Percentiles rank a stretch among this genome's conserved stretches.
phyloP scores from a whole-genome alignment of 2,888 invertebrate genomes.

The Apoderus coryli region DNA sequence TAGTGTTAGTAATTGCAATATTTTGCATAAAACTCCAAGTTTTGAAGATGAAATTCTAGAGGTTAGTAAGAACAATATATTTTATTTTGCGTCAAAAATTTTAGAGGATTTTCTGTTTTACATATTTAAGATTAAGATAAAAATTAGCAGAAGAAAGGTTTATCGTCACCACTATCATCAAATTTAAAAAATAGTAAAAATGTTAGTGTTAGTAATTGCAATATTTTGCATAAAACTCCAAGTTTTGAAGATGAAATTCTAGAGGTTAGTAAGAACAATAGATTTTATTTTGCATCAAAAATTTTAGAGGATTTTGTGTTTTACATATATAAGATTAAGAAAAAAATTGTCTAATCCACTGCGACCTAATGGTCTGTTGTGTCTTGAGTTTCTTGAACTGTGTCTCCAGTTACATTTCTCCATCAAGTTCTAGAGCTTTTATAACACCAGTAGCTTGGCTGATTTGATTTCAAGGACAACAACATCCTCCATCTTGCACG shows the following conservation, averaged over 20 bases:
- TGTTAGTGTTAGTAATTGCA: conserved; percentile 15
- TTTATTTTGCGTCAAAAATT: conserved; percentile 1
- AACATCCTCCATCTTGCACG: too few species aligned
- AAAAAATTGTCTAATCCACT: too few species aligned
- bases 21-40: conserved; percentile 31
- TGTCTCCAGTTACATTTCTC: too few species aligned
- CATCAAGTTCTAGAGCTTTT: too few species aligned
- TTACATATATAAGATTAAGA: conserved; percentile 1
- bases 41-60: conserved; percentile 46
- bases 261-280: conserved; percentile 33
- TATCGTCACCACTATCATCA: too few species aligned
- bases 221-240: conserved; percentile 26
- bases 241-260: conserved; percentile 45
- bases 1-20: conserved; percentile 18
- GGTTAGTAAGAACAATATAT: conserved; percentile 26
- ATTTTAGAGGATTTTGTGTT: neutral
- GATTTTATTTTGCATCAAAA: conserved; percentile 1
- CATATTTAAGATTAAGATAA: conserved; percentile 1
- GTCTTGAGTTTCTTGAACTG: too few species aligned
- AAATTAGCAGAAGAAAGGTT: neutral
- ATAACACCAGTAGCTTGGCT: too few species aligned
- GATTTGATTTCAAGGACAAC: too few species aligned
- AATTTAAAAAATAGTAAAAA: too few species aligned
- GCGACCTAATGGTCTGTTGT: too few species aligned
- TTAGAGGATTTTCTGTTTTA: neutral